phyloP scores from a whole-genome alignment of 1,140 invertebrate genomes.

The Sarcophaga bullata region DNA sequence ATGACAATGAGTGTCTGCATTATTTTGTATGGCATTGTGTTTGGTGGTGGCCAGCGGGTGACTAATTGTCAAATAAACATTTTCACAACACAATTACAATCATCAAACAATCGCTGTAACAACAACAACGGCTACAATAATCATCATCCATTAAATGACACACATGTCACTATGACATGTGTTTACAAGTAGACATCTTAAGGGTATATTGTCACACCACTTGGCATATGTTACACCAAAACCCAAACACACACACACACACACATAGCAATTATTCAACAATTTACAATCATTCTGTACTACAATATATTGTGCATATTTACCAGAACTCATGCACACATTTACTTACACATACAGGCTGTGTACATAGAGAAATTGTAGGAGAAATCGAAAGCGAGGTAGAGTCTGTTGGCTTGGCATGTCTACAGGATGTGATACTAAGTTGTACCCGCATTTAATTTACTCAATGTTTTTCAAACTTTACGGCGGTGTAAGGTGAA shows the following conservation, averaged over 20 bases:
- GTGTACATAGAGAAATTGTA: too few species aligned
- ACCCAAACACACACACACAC: constrained; percentile 18
- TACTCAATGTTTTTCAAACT: background rate
- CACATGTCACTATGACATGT: constrained; percentile 34
- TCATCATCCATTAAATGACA: constrained; percentile 40
- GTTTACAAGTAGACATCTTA: constrained; percentile 40
- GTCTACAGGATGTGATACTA: constrained; percentile 4
- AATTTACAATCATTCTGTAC: too few species aligned
- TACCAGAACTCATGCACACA: too few species aligned
- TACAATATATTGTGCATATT: too few species aligned
- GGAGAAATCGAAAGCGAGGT: background rate
- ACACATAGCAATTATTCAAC: background rate
- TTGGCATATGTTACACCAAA: constrained; percentile 34
- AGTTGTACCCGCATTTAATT: constrained; percentile 33
- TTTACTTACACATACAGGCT: too few species aligned
- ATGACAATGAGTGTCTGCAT: constrained; percentile 33
- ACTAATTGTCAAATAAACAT: constrained; percentile 40
- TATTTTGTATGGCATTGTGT: background rate
- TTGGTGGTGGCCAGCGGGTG: constrained; percentile 33
- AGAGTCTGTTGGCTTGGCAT: background rate
- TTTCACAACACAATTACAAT: constrained; percentile 17
- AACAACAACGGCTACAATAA: background rate
- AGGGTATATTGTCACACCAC: constrained; percentile 40
- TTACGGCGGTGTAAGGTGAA: too few species aligned
- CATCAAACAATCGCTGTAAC: background rate